Conservation (phyloP, 2,797 vertebrate genomes). For the Simalia tracyae region DNA sequence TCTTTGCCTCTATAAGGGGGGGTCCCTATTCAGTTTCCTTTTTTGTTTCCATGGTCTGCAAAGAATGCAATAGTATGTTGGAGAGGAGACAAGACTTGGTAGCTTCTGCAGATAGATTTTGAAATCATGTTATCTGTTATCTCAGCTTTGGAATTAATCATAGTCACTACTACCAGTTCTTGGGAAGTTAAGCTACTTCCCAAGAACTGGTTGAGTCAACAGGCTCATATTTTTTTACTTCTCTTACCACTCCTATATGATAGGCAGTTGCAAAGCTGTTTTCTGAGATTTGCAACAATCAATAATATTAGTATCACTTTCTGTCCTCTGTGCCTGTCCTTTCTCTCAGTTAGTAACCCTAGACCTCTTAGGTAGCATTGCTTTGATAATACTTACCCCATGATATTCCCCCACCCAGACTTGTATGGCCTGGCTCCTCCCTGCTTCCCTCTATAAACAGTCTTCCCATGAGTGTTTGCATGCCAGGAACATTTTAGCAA, state of each 20-base stretch:
- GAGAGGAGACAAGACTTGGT: background rate
- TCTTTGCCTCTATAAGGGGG: background rate
- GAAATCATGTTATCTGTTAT: background rate
- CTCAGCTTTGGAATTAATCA: background rate
- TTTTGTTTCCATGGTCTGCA: background rate
- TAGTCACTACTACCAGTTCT: background rate
- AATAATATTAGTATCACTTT: background rate
- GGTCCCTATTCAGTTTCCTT: background rate
- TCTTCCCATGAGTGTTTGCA: background rate
- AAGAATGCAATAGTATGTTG: background rate
- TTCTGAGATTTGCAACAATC: background rate
- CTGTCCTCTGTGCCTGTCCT: background rate
- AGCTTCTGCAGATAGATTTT: background rate
- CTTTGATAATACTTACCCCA: background rate
- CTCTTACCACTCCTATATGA: background rate
- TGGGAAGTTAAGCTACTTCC: background rate
- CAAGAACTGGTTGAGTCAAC: background rate
- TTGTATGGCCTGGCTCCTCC: background rate
- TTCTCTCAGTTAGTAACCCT: background rate
- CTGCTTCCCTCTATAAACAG: background rate
- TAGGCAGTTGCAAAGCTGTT: background rate
- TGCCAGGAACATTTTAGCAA: background rate
- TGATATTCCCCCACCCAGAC: background rate
- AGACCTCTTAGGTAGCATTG: background rate
- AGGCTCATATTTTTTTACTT: background rate